These are phyloP conservation scores for Nezara viridula DNA, from an alignment of 2,888 invertebrate species.

Conservation along the genomic window DNA sequence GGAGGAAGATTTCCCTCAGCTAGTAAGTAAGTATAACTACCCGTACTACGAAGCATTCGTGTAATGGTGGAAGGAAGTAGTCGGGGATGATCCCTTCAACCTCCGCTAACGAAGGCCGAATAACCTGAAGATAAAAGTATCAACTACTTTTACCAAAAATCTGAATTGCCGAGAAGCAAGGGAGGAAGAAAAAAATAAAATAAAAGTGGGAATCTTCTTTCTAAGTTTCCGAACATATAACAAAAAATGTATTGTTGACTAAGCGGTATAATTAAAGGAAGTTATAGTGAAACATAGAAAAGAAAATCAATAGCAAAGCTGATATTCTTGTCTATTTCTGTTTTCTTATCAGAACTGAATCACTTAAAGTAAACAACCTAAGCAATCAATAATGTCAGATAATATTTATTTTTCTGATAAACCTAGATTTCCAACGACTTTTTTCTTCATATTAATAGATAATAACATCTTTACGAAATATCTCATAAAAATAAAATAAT, in stretches of 20 bases:
- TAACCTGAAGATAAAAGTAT: too few relatives aligned
- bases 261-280: neutral
- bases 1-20: too few relatives aligned
- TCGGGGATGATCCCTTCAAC: too few relatives aligned
- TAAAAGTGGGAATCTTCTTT: too few relatives aligned
- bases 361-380: conserved; percentile 31
- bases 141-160: too few relatives aligned
- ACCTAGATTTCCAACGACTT: neutral
- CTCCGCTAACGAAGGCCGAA: too few relatives aligned
- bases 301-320: conserved; percentile 7
- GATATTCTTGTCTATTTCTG: conserved; percentile 13
- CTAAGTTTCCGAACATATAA: too few relatives aligned
- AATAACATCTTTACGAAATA: neutral
- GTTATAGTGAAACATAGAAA: neutral
- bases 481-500: neutral
- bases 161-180: too few relatives aligned
- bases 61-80: too few relatives aligned
- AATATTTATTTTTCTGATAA: conserved; percentile 36
- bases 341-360: conserved; percentile 6
- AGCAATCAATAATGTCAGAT: conserved; percentile 20
- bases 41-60: too few relatives aligned
- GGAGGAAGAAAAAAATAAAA: too few relatives aligned
- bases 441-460: neutral
- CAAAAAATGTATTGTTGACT: neutral
- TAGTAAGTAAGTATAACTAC: too few relatives aligned